These are phyloP conservation scores for Columba guinea DNA, from an alignment of 2,797 vertebrate species.

Conservation along the genomic window DNA sequence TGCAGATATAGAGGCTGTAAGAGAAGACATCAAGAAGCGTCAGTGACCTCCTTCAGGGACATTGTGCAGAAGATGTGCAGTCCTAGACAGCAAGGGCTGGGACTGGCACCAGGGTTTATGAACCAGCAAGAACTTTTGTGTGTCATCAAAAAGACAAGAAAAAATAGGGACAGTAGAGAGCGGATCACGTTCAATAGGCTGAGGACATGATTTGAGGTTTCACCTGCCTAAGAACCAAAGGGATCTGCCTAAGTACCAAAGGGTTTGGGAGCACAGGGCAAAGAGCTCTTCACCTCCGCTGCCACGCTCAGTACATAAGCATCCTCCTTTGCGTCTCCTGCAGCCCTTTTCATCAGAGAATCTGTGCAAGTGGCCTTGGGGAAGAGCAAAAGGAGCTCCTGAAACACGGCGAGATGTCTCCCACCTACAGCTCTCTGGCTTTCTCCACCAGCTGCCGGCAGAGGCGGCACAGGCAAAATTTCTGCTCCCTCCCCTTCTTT, in stretches of 20 bases:
- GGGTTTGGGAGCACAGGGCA: background rate
- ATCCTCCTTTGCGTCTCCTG: background rate
- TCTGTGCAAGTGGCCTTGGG: background rate
- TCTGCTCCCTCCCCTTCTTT: background rate
- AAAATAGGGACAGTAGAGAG: background rate
- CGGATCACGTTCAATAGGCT: background rate
- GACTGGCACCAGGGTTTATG: background rate
- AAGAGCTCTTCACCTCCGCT: background rate
- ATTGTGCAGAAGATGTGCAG: background rate
- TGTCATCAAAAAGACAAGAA: background rate
- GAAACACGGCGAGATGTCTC: accelerated
- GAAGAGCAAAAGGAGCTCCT: background rate
- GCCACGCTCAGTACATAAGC: accelerated
- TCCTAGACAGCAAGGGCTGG: background rate
- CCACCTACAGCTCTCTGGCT: accelerated
- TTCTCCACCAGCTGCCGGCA: background rate
- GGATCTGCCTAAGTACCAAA: background rate
- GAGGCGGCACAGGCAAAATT: background rate
- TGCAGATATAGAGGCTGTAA: background rate
- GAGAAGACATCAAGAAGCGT: background rate
- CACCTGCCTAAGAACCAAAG: background rate
- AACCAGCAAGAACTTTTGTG: background rate
- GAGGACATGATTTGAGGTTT: background rate
- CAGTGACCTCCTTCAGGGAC: background rate
- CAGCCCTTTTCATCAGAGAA: background rate